Percentiles rank a stretch among this genome's conserved stretches.
Conservation (phyloP, 2,113 vertebrate genomes). For the Bubo blakistoni region DNA sequence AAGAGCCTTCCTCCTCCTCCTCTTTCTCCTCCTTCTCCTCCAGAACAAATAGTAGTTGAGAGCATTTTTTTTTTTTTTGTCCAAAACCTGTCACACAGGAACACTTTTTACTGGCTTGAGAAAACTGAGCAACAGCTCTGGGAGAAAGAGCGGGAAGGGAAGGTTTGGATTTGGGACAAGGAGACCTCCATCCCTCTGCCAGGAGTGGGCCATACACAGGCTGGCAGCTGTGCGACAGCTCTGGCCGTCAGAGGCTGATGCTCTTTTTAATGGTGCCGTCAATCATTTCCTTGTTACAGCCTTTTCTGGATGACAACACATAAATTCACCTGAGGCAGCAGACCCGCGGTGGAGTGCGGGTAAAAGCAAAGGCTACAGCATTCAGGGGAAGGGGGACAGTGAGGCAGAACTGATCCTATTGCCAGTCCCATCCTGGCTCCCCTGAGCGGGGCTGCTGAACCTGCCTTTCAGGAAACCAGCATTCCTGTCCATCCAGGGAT, state of each 20-base stretch:
- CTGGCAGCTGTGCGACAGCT: background rate
- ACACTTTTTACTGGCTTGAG: background rate
- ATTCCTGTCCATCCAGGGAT: accelerated
- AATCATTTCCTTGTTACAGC: background rate
- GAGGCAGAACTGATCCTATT: background rate
- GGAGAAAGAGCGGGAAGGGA: background rate
- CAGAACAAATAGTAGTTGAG: background rate
- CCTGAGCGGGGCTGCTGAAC: accelerated
- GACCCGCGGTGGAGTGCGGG: background rate
- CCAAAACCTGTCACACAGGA: background rate
- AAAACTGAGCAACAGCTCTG: background rate
- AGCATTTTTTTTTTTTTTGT: background rate
- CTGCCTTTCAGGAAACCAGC: accelerated
- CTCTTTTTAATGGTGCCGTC: background rate
- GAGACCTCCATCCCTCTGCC: background rate
- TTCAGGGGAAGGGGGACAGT: background rate
- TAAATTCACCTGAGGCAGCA: background rate
- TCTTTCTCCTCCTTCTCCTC: background rate
- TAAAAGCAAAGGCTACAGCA: background rate
- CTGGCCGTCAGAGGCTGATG: background rate
- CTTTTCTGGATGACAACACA: background rate
- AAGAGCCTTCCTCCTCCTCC: background rate
- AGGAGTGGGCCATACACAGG: background rate
- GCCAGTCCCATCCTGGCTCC: background rate
- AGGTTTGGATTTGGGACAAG: background rate